Base-by-base conservation (phyloP, 2,888 invertebrate species). In the Melipona beecheii region DNA sequence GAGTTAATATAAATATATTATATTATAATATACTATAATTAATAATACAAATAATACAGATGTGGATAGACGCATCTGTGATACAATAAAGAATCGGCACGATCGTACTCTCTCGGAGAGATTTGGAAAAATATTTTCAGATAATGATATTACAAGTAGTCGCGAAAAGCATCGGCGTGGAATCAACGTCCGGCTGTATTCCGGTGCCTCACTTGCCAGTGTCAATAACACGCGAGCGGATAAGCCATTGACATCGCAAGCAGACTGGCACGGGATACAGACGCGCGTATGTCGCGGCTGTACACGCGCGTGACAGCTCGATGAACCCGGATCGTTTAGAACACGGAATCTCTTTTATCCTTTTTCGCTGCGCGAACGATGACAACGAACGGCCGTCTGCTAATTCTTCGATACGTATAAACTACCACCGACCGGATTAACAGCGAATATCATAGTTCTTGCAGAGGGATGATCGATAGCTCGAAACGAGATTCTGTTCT, bases 181-280 rank as follows among this genome's bases (percentile, higher is more conserved):
- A 75, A 54, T 52, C 65, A 19, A 60, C 31, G 31, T 69, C 31
- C 50, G 56, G 56, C 65, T 71, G 36, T 79, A 77, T 87, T 79
- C 79, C 64, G 60, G 62, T 43, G 43, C 86, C 36, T 78, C 80
- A 78, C 78, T 83, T 78, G 87, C 74, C 76, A 79, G 71, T 83
- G 85, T 85, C 88, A 85, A 82, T 88, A 82, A 76, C 88, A 86
- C 64, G 80, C 78, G 78, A 79, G 66, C 83, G 87, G 89, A 87
- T 89, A 85, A 88, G 89, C 87, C 88, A 83, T 82, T 86, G 83
- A 87, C 88, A 89, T 78, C 56, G 89, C 81, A 84, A 89, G 87
- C 87, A 88, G 80, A 65, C 75, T 81, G 73, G 73, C 81, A 66
- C 76, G 81, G 50, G 79, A 58, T 69, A 60, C 62, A 65, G 66